These are phyloP conservation scores for Lepidonotus clava DNA, from an alignment of 2,888 invertebrate species.

Conservation along the genomic window DNA sequence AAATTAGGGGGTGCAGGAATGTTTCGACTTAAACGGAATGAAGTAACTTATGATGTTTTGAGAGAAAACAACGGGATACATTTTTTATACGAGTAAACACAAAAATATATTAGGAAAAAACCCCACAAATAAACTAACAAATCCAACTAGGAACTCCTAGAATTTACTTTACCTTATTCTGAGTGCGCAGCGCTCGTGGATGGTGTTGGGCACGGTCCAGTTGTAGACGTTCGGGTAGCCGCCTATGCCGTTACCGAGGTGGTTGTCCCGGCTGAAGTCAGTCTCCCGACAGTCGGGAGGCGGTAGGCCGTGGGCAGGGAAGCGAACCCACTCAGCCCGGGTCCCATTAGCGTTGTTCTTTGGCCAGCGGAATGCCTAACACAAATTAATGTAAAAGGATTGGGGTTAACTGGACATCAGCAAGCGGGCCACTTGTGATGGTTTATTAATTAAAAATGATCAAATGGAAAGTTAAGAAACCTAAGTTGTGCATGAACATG, in stretches of 20 bases:
- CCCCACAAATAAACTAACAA: too few species aligned
- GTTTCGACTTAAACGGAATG: too few species aligned
- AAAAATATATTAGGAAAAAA: not conserved
- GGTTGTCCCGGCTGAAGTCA: conserved; percentile 78
- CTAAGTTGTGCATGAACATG: too few species aligned
- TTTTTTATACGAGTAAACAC: not conserved
- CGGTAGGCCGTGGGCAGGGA: conserved; percentile 74
- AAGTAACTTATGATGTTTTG: too few species aligned
- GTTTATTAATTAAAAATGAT: too few species aligned
- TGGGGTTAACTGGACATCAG: too few species aligned
- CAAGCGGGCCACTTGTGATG: too few species aligned
- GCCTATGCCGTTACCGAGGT: conserved; percentile 78
- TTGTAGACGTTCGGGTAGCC: conserved; percentile 77
- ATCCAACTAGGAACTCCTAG: too few species aligned
- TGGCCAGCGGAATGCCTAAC: conserved; percentile 68
- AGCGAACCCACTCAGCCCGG: conserved; percentile 73
- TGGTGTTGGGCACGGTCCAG: conserved; percentile 78
- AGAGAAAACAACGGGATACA: too few species aligned
- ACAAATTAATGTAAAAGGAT: too few species aligned
- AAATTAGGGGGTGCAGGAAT: too few species aligned
- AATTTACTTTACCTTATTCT: conserved; percentile 74
- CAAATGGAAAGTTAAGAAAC: too few species aligned
- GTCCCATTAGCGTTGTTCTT: conserved; percentile 61
- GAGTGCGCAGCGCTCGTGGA: conserved; percentile 75
- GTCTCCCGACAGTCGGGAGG: conserved; percentile 79